Evolutionary conservation across 2,797 vertebrate species (phyloP).

Genomic region (Falco cherrug): DNA sequence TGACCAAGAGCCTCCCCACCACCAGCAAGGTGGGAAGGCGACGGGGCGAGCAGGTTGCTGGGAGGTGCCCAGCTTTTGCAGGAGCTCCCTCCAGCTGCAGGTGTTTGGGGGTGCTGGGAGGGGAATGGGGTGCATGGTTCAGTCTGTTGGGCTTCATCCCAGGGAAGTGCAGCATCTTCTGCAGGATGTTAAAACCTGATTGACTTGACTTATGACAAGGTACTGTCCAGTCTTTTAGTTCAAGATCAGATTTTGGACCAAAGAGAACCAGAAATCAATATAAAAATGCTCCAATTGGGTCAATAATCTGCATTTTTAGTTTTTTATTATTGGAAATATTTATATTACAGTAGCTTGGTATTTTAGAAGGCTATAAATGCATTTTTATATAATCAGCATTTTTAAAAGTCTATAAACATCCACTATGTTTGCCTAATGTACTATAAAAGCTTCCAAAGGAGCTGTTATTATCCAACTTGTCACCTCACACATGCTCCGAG

Average conservation of each 20-base stretch:
- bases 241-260: not conserved
- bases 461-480: slow-evolving; percentile 68
- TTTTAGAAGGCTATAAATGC: slow-evolving; percentile 63
- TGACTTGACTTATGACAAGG: not conserved
- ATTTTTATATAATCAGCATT: slow-evolving; percentile 72
- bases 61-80: not conserved
- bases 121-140: not conserved
- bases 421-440: slow-evolving; percentile 69
- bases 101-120: not conserved
- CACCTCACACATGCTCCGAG: slow-evolving; percentile 63
- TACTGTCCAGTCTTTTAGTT: not conserved
- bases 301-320: not conserved
- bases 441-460: slow-evolving; percentile 72
- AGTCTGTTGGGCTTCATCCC: not conserved
- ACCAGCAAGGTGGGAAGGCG: not conserved
- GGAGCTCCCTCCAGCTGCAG: not conserved
- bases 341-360: slow-evolving; percentile 62
- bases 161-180: not conserved
- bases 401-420: slow-evolving; percentile 73
- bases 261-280: not conserved
- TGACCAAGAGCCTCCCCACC: not conserved
- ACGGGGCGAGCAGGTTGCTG: not conserved
- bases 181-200: not conserved
- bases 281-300: not conserved
- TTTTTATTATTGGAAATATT: slow-evolving; percentile 62